Conservation (phyloP, 2,888 invertebrate genomes). For the Alloplasta piceator region DNA sequence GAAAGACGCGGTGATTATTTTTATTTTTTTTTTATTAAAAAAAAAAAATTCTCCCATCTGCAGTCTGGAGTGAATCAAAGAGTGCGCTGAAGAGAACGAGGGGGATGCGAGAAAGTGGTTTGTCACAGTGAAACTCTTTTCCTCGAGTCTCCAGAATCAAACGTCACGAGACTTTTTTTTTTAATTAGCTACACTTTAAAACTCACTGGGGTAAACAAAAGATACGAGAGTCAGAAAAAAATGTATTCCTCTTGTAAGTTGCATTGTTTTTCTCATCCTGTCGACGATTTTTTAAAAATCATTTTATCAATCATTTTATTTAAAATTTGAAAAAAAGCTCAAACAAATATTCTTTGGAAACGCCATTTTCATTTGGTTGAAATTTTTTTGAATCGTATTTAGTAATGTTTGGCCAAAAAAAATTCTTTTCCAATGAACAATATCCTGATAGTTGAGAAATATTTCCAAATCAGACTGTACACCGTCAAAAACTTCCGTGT, state of each 20-base stretch:
- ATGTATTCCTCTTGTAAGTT: no score
- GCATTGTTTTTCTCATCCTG: no score
- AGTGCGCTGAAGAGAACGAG: background rate
- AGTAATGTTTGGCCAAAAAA: no score
- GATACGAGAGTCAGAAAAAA: no score
- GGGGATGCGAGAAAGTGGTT: background rate
- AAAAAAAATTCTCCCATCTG: slow-evolving; percentile 8
- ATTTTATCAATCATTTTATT: background rate
- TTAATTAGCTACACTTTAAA: background rate
- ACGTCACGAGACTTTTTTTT: no score
- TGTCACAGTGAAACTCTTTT: background rate
- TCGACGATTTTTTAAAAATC: no score
- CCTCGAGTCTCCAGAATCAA: background rate
- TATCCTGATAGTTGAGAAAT: no score
- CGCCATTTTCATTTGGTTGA: no score
- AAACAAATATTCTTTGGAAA: background rate
- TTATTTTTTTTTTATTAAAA: no score
- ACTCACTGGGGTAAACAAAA: background rate
- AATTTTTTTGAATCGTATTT: no score
- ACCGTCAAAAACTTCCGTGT: background rate
- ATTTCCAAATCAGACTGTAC: no score
- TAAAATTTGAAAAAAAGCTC: background rate
- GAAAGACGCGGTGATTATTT: slow-evolving; percentile 13
- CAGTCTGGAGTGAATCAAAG: slow-evolving; percentile 23
- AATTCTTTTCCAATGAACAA: no score